phyloP scores from a whole-genome alignment of 2,113 vertebrate species.

The Phodopus roborovskii region DNA sequence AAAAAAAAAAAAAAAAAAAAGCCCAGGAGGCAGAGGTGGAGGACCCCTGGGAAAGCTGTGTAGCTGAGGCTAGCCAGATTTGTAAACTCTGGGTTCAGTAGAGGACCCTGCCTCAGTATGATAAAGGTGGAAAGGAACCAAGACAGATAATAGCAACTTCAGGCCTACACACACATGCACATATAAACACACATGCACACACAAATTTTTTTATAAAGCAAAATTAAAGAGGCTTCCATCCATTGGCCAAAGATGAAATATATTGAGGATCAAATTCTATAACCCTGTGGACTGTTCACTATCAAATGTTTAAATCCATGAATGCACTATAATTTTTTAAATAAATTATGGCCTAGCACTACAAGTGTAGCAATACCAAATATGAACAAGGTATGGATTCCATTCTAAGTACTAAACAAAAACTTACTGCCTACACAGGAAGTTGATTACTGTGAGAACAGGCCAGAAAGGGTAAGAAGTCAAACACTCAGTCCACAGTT shows the following conservation, averaged over 20 bases:
- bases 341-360: not conserved
- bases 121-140: not conserved
- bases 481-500: not conserved
- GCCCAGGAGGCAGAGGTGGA: not conserved
- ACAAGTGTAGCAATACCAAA: not conserved
- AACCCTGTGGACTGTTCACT: not conserved
- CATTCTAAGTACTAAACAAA: not conserved
- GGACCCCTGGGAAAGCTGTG: not conserved
- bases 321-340: not conserved
- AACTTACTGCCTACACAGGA: not conserved
- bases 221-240: not conserved
- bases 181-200: not conserved
- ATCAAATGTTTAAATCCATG: not conserved
- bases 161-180: not conserved
- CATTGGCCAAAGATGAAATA: not conserved
- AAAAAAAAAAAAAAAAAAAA: not conserved
- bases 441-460: not conserved
- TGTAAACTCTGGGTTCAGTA: not conserved
- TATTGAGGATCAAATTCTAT: not conserved
- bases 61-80: not conserved
- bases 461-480: not conserved
- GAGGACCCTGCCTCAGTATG: not conserved
- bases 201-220: not conserved
- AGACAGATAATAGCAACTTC: not conserved
- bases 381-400: not conserved